Percentiles rank a stretch among this genome's conserved stretches.
phyloP scores from a whole-genome alignment of 2,113 vertebrate genomes.

The Enhydra lutris region DNA sequence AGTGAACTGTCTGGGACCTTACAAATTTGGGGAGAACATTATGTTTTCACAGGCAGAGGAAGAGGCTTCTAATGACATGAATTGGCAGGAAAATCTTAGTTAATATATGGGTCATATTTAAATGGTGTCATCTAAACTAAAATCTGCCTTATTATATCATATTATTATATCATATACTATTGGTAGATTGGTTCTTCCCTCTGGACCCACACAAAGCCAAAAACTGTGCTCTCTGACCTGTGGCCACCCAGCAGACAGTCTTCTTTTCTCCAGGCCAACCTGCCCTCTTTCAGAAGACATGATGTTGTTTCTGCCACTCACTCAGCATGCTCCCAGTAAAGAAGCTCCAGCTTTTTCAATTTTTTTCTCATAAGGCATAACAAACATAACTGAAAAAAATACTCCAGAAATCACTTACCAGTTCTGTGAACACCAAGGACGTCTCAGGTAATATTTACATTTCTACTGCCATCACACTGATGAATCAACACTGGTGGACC shows the following conservation, averaged over 20 bases:
- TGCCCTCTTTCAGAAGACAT: not conserved
- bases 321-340: not conserved
- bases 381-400: not conserved
- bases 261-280: not conserved
- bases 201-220: not conserved
- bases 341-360: not conserved
- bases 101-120: not conserved
- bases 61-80: not conserved
- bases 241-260: no score
- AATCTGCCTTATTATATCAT: not conserved
- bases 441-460: not conserved
- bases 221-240: no score
- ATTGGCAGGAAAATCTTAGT: not conserved
- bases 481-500: not conserved
- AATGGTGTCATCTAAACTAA: not conserved
- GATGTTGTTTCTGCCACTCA: not conserved
- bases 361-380: not conserved
- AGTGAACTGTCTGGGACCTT: not conserved
- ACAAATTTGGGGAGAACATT: not conserved
- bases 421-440: not conserved
- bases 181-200: not conserved
- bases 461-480: not conserved
- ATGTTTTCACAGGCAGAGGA: not conserved
- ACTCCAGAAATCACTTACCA: not conserved
- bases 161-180: not conserved